These are phyloP conservation scores for Condylostylus longicornis DNA, from an alignment of 1,140 invertebrate species.

Conservation along the genomic window DNA sequence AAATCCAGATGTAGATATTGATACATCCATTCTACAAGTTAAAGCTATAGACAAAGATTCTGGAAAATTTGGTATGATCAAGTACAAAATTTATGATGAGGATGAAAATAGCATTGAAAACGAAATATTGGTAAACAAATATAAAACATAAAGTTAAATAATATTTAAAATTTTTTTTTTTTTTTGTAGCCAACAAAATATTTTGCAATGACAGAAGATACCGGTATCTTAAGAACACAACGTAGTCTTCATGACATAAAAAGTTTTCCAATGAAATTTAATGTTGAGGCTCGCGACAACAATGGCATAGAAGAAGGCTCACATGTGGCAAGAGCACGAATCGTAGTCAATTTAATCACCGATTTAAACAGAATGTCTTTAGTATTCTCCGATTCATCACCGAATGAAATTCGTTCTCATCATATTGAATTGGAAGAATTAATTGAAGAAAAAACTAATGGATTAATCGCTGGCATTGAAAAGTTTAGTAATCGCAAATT, in stretches of 20 bases:
- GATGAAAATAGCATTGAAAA: slow-evolving; percentile 39
- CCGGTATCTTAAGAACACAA: slow-evolving; percentile 57
- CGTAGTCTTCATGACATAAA: slow-evolving; percentile 50
- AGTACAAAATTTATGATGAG: slow-evolving; percentile 40
- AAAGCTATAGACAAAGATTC: slow-evolving; percentile 70
- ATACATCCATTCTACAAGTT: slow-evolving; percentile 53
- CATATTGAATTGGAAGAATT: slow-evolving; percentile 48
- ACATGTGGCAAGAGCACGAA: slow-evolving; percentile 21
- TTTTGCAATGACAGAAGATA: slow-evolving; percentile 55
- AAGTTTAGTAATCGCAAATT: slow-evolving; percentile 53
- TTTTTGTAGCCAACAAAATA: slow-evolving; percentile 33
- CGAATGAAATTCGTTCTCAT: slow-evolving; percentile 50
- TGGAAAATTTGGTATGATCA: slow-evolving; percentile 58
- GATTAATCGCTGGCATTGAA: slow-evolving; percentile 61
- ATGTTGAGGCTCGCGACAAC: slow-evolving; percentile 41
- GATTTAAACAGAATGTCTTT: slow-evolving; percentile 59
- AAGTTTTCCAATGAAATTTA: slow-evolving; percentile 55
- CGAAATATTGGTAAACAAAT: slow-evolving; percentile 16
- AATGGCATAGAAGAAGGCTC: slow-evolving; percentile 23
- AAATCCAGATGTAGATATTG: slow-evolving; percentile 49
- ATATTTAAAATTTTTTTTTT: background rate
- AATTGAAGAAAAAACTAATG: slow-evolving; percentile 52
- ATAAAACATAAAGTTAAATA: too few relatives aligned
- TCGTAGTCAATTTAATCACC: slow-evolving; percentile 47
- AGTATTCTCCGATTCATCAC: slow-evolving; percentile 55